Evolutionary conservation across 2,888 invertebrate species (phyloP).

Genomic region (Callyntrura sp.): DNA sequence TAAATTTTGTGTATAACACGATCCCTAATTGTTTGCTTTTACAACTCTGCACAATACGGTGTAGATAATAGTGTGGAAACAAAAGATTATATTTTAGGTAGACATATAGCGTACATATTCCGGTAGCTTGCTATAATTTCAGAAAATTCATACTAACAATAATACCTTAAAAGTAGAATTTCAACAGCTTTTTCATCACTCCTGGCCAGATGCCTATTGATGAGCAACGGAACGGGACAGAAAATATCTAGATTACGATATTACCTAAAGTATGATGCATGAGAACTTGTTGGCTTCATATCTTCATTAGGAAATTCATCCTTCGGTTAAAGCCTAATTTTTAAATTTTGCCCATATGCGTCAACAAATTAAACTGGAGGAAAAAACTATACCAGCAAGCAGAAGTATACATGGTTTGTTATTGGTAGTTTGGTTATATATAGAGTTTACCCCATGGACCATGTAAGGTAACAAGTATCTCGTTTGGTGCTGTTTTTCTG

Average conservation of each 20-base stretch:
- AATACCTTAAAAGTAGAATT: too few relatives aligned
- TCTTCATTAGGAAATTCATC: not conserved
- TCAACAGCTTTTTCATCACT: too few relatives aligned
- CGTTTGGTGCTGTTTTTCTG: not conserved
- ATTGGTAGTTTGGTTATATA: constrained; percentile 21
- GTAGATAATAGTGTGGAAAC: not conserved
- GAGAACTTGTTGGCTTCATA: not conserved
- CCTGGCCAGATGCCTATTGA: too few relatives aligned
- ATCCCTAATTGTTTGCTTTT: constrained; percentile 20
- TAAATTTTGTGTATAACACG: not conserved
- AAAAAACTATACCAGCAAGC: constrained; percentile 29
- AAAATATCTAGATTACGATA: not conserved
- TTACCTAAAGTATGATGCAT: not conserved
- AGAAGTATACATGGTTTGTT: constrained; percentile 52
- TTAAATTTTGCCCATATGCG: not conserved
- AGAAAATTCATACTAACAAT: too few relatives aligned
- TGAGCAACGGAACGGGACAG: too few relatives aligned
- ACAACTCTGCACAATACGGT: not conserved
- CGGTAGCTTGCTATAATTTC: not conserved
- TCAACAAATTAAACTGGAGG: not conserved
- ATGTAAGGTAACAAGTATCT: constrained; percentile 53
- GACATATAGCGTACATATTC: not conserved
- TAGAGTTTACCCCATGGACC: constrained; percentile 33
- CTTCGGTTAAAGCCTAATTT: not conserved
- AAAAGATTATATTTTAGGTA: not conserved